Evolutionary conservation across 1,140 invertebrate genomes (phyloP).

Genomic region (Arctopsyche grandis): DNA sequence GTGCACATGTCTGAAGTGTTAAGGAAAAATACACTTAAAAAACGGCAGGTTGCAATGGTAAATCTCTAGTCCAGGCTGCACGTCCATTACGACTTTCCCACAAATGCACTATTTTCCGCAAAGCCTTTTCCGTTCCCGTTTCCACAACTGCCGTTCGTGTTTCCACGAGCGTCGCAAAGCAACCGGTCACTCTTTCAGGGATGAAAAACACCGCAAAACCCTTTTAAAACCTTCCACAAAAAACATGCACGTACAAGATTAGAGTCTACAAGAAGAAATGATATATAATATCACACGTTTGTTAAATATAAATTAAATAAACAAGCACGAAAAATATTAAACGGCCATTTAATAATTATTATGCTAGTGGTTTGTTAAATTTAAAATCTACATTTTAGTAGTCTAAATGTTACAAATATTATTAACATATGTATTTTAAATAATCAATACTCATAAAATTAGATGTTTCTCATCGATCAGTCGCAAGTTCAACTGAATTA

Average conservation of each 20-base stretch:
- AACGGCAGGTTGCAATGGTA: slow-evolving; percentile 11
- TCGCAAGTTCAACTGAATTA: too few relatives aligned
- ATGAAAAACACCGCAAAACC: background rate
- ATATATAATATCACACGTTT: too few relatives aligned
- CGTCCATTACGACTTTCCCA: slow-evolving; percentile 39
- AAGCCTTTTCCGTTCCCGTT: background rate
- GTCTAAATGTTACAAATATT: too few relatives aligned
- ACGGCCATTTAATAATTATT: too few relatives aligned
- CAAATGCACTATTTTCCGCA: slow-evolving; percentile 37
- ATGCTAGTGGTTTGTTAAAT: too few relatives aligned
- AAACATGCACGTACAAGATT: background rate
- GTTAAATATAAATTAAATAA: too few relatives aligned
- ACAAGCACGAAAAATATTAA: too few relatives aligned
- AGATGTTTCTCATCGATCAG: too few relatives aligned
- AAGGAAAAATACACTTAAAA: slow-evolving; percentile 25
- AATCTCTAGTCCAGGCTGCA: slow-evolving; percentile 31
- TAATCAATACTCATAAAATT: too few relatives aligned
- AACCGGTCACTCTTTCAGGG: slow-evolving; percentile 23
- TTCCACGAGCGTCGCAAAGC: background rate
- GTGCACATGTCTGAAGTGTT: background rate
- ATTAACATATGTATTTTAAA: too few relatives aligned
- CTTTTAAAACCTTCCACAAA: background rate
- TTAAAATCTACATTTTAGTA: too few relatives aligned
- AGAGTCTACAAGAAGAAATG: too few relatives aligned
- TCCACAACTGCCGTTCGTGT: background rate